Evolutionary conservation across 2,113 vertebrate species (phyloP), one percentile per base, ranked within the genome.

Genomic region (Boleophthalmus pectinirostris): DNA sequence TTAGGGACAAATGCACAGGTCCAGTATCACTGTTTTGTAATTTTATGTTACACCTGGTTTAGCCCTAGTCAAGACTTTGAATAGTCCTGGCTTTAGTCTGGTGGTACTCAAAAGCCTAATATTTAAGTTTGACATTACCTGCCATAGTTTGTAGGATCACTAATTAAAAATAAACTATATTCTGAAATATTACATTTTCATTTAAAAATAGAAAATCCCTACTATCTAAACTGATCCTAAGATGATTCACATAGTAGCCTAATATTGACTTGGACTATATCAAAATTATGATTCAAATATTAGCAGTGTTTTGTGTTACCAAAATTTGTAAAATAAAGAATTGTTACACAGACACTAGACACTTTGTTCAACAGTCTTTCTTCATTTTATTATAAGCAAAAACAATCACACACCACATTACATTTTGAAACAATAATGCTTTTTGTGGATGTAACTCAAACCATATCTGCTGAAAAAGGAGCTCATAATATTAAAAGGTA

Each of bases 371-470:
- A 91, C 81, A 83, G 75, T 87, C 78, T 47, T 83, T 88, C 78
- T 90, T 79, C 73, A 79, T 85, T 91, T 92, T 89, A 90, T 89
- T 92, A 82, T 88, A 78, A 69, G 85, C 90, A 91, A 90, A 90
- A 90, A 83, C 88, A 88, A 88, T 68, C 82, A 89, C 86, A 88
- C 87, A 82, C 82, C 82, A 91, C 85, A 90, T 89, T 88, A 90
- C 87, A 89, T 74, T 88, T 90, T 82, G 80, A 66, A 91, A 90
- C 81, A 79, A 84, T 75, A 84, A 87, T 67, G 78, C 83, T 84
- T 82, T 77, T 88, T 74, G 88, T 89, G 81, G 85, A 90, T 89
- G 82, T 89, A 91, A 74, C 88, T 82, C 87, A 81, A 80, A 83
- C 77, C 47, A 76, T 76, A 85, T 73, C 79, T 83, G 84, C 81